These are phyloP conservation scores for Caenorhabditis auriculariae DNA, from an alignment of 2,888 invertebrate species.

Conservation along the genomic window DNA sequence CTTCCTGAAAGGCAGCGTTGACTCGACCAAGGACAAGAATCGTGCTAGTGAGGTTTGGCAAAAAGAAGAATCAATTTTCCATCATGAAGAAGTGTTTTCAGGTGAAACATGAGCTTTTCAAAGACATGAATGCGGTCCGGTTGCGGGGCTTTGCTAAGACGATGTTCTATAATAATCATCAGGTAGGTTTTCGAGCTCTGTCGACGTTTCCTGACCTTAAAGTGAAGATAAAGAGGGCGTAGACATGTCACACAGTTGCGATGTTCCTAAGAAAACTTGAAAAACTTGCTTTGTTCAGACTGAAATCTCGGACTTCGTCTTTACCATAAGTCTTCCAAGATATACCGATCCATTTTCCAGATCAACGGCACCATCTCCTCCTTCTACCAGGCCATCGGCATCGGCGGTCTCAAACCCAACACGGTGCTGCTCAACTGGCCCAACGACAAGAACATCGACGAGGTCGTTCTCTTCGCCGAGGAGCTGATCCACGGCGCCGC, in stretches of 20 bases:
- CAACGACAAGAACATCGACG: slow-evolving; percentile 68
- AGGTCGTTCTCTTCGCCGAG: slow-evolving; percentile 51
- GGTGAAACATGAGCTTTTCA: slow-evolving; percentile 65
- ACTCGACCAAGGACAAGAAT: slow-evolving; percentile 67
- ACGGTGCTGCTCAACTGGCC: slow-evolving; percentile 99
- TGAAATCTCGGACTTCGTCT: no score
- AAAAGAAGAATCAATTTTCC: slow-evolving; percentile 50
- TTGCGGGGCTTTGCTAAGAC: slow-evolving; percentile 97
- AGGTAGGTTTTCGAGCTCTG: slow-evolving; percentile 59
- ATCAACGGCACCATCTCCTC: slow-evolving; percentile 59
- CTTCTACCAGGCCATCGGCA: slow-evolving; percentile 85
- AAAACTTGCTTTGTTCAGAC: no score
- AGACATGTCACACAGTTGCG: not conserved
- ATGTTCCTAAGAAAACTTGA: not conserved
- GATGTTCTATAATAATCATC: slow-evolving; percentile 80
- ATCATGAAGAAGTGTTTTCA: not conserved
- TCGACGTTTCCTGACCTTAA: not conserved
- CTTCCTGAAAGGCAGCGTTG: slow-evolving; percentile 69
- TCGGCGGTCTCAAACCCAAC: slow-evolving; percentile 96
- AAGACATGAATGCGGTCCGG: slow-evolving; percentile 81
- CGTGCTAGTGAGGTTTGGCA: slow-evolving; percentile 76
- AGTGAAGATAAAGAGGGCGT: not conserved
- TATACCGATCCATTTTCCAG: no score
- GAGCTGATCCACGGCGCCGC: slow-evolving; percentile 75
- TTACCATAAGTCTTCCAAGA: no score